A percentile compares a stretch with the other conserved stretches of the same genome.
phyloP scores from a whole-genome alignment of 2,797 vertebrate genomes.

The Hydrocynus forskahlii region DNA sequence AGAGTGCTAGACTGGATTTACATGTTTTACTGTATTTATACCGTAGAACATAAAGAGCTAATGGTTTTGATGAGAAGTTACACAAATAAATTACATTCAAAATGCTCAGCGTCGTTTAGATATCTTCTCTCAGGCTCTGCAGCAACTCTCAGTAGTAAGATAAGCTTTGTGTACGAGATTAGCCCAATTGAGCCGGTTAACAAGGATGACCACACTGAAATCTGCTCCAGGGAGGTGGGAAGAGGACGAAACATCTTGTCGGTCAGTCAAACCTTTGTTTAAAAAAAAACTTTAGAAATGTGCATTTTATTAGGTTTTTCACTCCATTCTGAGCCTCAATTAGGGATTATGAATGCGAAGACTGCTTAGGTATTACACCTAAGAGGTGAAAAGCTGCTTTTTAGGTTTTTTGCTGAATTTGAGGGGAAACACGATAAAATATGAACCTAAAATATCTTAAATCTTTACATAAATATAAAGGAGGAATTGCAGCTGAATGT shows the following conservation, averaged over 20 bases:
- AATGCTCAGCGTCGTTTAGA: not conserved
- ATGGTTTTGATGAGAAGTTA: not conserved
- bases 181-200: conserved; percentile 58
- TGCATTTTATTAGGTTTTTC: not conserved
- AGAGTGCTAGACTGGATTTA: not conserved
- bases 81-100: not conserved
- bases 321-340: not conserved
- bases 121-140: conserved; percentile 1
- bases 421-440: too few relatives aligned
- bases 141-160: conserved; percentile 18
- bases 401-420: too few relatives aligned
- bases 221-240: conserved; percentile 41
- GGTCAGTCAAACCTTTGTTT: not conserved
- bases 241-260: conserved; percentile 16
- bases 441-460: not conserved
- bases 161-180: conserved; percentile 48
- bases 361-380: not conserved
- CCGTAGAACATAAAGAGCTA: not conserved
- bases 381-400: too few relatives aligned
- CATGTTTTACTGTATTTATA: not conserved
- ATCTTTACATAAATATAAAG: not conserved
- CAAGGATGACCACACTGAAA: conserved; percentile 43
- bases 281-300: not conserved
- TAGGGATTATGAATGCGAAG: too few relatives aligned
- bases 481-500: not conserved